Conservation (phyloP, 2,113 vertebrate genomes). For the Macheiramphus alcinus region DNA sequence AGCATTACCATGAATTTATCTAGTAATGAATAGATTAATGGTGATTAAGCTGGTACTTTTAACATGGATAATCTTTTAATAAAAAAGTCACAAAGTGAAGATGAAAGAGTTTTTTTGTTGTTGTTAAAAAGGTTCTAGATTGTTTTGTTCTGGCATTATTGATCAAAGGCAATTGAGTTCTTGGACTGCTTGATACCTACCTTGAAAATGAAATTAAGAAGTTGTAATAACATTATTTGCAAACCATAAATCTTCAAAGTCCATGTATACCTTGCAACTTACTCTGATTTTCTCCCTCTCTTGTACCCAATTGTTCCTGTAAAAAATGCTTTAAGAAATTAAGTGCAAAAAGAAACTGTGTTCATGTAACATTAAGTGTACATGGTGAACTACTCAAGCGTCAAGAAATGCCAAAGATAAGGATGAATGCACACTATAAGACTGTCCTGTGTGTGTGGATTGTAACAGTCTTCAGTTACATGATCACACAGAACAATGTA, state of each 20-base stretch:
- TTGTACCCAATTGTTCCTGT: not conserved
- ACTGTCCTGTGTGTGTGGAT: not conserved
- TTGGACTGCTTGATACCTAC: not conserved
- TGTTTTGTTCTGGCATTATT: not conserved
- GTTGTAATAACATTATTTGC: not conserved
- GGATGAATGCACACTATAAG: not conserved
- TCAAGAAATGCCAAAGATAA: not conserved
- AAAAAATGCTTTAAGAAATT: not conserved
- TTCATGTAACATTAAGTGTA: not conserved
- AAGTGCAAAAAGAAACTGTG: not conserved
- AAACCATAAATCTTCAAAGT: not conserved
- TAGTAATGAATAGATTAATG: not conserved
- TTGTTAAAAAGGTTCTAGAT: not conserved
- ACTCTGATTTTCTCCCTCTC: not conserved
- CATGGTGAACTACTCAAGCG: not conserved
- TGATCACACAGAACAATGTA: not conserved
- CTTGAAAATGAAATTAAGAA: not conserved
- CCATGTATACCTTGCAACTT: not conserved
- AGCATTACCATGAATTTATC: not conserved
- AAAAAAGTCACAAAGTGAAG: not conserved
- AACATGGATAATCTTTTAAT: not conserved
- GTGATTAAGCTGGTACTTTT: not conserved
- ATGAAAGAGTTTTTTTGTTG: not conserved
- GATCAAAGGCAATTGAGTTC: not conserved
- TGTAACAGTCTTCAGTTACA: not conserved